Evolutionary conservation across 2,888 invertebrate species (phyloP).

Genomic region (Tenthredo amoena): DNA sequence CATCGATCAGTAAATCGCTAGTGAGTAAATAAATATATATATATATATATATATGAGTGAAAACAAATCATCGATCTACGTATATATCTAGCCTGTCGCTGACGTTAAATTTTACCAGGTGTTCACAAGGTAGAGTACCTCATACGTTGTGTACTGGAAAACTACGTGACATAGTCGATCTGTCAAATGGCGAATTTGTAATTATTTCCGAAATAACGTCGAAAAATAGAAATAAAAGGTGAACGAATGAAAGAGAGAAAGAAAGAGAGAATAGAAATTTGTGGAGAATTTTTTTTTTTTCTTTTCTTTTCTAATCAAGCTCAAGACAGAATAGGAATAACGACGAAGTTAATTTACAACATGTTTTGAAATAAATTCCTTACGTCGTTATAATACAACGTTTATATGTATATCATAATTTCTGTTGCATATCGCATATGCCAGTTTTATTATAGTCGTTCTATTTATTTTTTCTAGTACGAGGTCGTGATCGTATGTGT

Average conservation of each 20-base stretch:
- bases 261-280: not conserved
- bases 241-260: not conserved
- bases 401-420: not conserved
- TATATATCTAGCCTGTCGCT: not conserved
- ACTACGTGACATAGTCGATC: not conserved
- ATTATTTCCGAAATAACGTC: not conserved
- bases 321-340: too few relatives aligned
- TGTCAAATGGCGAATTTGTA: not conserved
- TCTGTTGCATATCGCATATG: not conserved
- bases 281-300: too few relatives aligned
- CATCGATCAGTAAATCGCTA: slow-evolving; percentile 22
- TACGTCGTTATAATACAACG: not conserved
- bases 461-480: slow-evolving; percentile 22
- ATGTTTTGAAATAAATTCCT: not conserved
- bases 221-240: too few relatives aligned
- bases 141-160: not conserved
- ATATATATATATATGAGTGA: too few relatives aligned
- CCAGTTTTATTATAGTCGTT: not conserved
- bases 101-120: not conserved
- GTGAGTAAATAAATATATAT: slow-evolving; percentile 12
- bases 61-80: not conserved
- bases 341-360: not conserved
- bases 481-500: slow-evolving; percentile 14
- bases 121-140: not conserved
- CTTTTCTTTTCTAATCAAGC: not conserved